Conservation (phyloP, 2,113 vertebrate species). For the Acrocephalus arundinaceus region DNA sequence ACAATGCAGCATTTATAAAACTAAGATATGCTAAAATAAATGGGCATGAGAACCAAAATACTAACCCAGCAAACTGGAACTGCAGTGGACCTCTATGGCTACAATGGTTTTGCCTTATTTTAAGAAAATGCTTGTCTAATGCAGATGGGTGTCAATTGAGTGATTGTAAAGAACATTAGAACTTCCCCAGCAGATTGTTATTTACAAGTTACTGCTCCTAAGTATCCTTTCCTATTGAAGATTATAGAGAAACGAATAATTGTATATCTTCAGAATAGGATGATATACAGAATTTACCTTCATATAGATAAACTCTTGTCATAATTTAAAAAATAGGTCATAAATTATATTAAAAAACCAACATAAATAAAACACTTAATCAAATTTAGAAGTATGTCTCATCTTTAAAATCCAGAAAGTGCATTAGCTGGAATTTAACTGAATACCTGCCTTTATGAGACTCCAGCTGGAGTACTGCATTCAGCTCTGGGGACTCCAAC, state of each 20-base stretch:
- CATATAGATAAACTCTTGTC: background rate
- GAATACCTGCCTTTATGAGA: background rate
- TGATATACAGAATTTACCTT: background rate
- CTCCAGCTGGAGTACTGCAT: background rate
- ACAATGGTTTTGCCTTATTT: background rate
- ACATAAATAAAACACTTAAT: background rate
- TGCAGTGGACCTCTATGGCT: background rate
- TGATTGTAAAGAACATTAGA: background rate
- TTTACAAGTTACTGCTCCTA: background rate
- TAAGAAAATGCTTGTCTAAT: background rate
- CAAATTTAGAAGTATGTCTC: background rate
- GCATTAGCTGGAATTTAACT: background rate
- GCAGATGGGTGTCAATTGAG: background rate
- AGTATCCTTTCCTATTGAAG: background rate
- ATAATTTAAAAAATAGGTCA: background rate
- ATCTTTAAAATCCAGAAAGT: background rate
- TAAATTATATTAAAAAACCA: background rate
- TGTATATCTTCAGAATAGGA: background rate
- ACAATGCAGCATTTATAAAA: background rate
- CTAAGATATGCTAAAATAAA: background rate
- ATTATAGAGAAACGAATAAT: background rate
- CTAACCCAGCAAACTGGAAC: background rate
- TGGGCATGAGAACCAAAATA: background rate
- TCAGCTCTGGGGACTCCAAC: background rate
- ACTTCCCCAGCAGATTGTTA: background rate